phyloP scores from a whole-genome alignment of 2,888 invertebrate species.

The Anthrax anthrax region DNA sequence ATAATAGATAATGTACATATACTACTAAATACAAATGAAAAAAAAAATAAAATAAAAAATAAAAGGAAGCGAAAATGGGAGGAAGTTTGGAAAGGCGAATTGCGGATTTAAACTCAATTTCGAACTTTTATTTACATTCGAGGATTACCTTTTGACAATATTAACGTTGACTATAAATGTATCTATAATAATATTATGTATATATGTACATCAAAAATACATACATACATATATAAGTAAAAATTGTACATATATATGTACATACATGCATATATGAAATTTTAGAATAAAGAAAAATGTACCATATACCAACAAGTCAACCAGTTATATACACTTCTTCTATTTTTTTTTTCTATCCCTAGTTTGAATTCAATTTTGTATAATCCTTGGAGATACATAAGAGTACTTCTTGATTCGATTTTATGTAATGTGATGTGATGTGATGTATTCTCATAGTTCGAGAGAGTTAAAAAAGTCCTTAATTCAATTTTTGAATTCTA shows the following conservation, averaged over 20 bases:
- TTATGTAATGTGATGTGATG: neutral
- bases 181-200: too few species aligned
- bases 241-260: too few species aligned
- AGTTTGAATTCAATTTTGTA: conserved; percentile 5
- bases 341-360: too few species aligned
- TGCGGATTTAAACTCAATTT: conserved; percentile 10
- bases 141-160: conserved; percentile 2
- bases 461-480: too few species aligned
- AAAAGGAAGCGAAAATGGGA: neutral
- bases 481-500: too few species aligned
- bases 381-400: conserved; percentile 5
- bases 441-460: too few species aligned
- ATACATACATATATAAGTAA: too few species aligned
- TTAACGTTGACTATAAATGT: neutral
- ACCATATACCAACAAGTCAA: neutral
- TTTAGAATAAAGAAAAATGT: too few species aligned
- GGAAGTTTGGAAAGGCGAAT: neutral
- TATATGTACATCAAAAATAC: too few species aligned
- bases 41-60: neutral
- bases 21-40: neutral
- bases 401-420: conserved; percentile 3
- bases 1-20: too few species aligned
- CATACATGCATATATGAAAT: too few species aligned
- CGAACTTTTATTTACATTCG: conserved; percentile 6
- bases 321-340: neutral